phyloP scores from a whole-genome alignment of 1,140 invertebrate genomes.

The Drosophila bocki region DNA sequence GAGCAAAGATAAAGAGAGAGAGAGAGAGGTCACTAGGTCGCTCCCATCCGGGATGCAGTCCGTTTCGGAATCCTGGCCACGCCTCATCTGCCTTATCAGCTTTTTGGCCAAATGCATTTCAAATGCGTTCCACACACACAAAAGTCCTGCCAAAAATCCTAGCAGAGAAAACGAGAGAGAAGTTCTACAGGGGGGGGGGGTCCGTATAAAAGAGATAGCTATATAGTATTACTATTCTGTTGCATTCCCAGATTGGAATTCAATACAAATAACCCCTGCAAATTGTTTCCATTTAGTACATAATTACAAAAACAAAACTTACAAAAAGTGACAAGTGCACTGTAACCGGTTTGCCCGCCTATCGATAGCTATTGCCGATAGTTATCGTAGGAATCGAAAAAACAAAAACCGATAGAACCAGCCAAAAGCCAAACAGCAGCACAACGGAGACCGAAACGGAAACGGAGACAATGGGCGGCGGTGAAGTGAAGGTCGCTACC shows the following conservation, averaged over 20 bases:
- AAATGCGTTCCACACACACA: slow-evolving; percentile 66
- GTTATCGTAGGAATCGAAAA: slow-evolving; percentile 40
- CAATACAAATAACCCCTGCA: slow-evolving; percentile 48
- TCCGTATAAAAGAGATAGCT: slow-evolving; percentile 26
- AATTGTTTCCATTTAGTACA: slow-evolving; percentile 67
- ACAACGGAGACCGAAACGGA: slow-evolving; percentile 80
- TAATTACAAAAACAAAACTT: slow-evolving; percentile 16
- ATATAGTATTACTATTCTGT: slow-evolving; percentile 44
- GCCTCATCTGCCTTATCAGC: slow-evolving; percentile 58
- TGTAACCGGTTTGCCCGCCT: slow-evolving; percentile 4
- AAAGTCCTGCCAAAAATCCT: slow-evolving; percentile 8
- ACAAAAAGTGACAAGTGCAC: slow-evolving; percentile 8
- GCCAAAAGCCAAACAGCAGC: slow-evolving; percentile 36
- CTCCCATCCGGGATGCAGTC: slow-evolving; percentile 49
- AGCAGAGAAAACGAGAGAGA: not conserved
- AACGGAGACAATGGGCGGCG: slow-evolving; percentile 87
- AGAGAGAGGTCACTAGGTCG: slow-evolving; percentile 56
- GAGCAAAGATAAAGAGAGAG: not conserved
- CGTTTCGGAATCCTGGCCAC: slow-evolving; percentile 47
- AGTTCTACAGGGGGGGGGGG: slow-evolving; percentile 1
- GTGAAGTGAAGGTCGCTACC: slow-evolving; percentile 94
- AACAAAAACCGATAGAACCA: not conserved
- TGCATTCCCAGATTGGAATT: slow-evolving; percentile 24
- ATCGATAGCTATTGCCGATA: slow-evolving; percentile 7
- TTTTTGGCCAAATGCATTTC: slow-evolving; percentile 56